Evolutionary conservation across 2,113 vertebrate genomes (phyloP), one percentile per base, ranked within the genome.

Genomic region (Butorides virescens): DNA sequence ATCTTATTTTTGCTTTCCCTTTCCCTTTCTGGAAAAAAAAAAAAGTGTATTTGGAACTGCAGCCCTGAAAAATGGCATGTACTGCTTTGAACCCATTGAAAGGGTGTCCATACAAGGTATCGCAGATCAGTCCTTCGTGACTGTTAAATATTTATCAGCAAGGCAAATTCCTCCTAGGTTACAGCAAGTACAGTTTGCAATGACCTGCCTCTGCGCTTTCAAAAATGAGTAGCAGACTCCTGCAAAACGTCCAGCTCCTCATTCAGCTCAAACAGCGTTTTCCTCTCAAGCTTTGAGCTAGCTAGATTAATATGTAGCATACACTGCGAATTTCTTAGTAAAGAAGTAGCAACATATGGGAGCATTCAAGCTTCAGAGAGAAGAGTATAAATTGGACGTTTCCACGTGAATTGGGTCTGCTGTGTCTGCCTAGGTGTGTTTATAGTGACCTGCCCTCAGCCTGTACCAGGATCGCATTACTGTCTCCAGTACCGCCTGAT

Each of bases 71-170:
- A 88, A 93, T 91, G 77, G 55, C 29, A 3, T 92, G 71, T 80
- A 71, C 36, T 89, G 47, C 87, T 94, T 61, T 65, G 56, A 85
- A 85, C 36, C 66, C 66, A 32, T 74, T 94, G 79, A 92, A 94
- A 94, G 76, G 12, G 82, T 76, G 79, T 89, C 86, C 85, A 52
- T 82, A 95, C 86, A 95, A 92, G 92, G 74, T 78, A 78, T 93
- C 27, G 13, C 66, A 77, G 68, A 92, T 74, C 83, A 90, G 68
- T 84, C 79, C 74, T 95, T 90, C 8, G 0, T 90, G 88, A 58
- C 86, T 83, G 55, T 86, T 92, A 93, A 96, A 95, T 97, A 93
- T 97, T 97, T 97, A 97, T 91, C 90, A 95, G 77, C 53, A 77
- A 92, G 80, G 77, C 76, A 81, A 89, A 93, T 94, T 91, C 89